Evolutionary conservation across 2,888 invertebrate species (phyloP), one percentile per base, ranked within the genome.

Genomic region (Thymelicus sylvestris): DNA sequence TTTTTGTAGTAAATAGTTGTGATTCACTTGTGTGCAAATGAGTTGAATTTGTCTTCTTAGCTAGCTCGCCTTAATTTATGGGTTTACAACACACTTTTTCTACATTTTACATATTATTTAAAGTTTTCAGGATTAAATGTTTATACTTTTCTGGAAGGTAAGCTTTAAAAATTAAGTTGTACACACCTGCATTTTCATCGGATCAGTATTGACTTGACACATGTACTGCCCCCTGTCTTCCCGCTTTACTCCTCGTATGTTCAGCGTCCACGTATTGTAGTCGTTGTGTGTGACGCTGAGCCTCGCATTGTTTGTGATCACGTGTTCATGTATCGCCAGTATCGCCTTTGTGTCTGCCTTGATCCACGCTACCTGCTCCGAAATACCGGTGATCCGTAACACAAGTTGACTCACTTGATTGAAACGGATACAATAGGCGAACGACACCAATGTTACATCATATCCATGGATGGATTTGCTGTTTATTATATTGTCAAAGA

Each of bases 151-250:
- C 7, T 19, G 3, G 7, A 15, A 52, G 19, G 13, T 7, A 52
- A 15, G 15, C 50, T n/a, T 19, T 19, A 7, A 7, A 19, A 52
- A 52, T 2, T 15, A 7, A 52, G 0, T 15, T 44, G 44, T 15
- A 52, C 31, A 60, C 94, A 97, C 98, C 96, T 98, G 98, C 96
- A 97, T 98, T 94, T 97, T 97, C 97, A 98, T 97, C 63, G 98
- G 98, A 91, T 98, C 97, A 72, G 98, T 98, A 92, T 98, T 98
- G 84, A 98, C 97, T 95, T 98, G 98, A 94, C 98, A 98, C 98
- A 98, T 98, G 89, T 98, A 98, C 88, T 97, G 96, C 81, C 98
- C 98, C 74, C 97, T 94, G 92, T 98, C 98, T 87, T 97, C 97
- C 81, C 97, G 95, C 86, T 96, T 96, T 79, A 97, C 98, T 79